These are phyloP conservation scores for Coboldia fuscipes DNA, from an alignment of 1,140 invertebrate genomes.

Conservation along the genomic window DNA sequence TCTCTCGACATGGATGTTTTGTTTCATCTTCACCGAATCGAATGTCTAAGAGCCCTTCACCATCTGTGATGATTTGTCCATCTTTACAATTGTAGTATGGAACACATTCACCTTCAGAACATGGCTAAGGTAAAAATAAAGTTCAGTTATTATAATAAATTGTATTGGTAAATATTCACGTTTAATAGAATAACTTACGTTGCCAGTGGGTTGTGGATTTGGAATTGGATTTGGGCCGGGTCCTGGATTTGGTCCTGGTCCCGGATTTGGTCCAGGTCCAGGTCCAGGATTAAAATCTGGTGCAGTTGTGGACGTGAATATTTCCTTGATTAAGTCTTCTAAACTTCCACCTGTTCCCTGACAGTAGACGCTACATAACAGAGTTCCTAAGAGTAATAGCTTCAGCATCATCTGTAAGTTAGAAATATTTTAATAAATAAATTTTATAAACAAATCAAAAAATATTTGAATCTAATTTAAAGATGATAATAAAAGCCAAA, in stretches of 20 bases:
- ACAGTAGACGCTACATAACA: too few species aligned
- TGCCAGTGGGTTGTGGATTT: neutral
- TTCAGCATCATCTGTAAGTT: too few species aligned
- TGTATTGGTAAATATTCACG: neutral
- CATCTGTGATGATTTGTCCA: slow-evolving; percentile 37
- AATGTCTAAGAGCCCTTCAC: slow-evolving; percentile 51
- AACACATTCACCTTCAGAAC: slow-evolving; percentile 21
- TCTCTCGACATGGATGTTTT: slow-evolving; percentile 25
- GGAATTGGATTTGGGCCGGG: neutral
- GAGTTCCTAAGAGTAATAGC: too few species aligned
- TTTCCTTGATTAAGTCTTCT: neutral
- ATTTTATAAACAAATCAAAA: too few species aligned
- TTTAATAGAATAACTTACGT: neutral
- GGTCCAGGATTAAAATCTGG: too few species aligned
- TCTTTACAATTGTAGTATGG: slow-evolving; percentile 43
- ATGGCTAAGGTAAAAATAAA: neutral
- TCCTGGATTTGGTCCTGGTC: neutral
- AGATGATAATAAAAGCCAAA: too few species aligned
- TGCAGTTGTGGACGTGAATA: neutral
- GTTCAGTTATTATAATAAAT: neutral
- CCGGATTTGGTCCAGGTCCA: neutral
- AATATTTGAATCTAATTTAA: too few species aligned
- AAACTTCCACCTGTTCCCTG: neutral
- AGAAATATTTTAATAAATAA: too few species aligned
- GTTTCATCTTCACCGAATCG: slow-evolving; percentile 18